A percentile compares a stretch with the other conserved stretches of the same genome.
Conservation (phyloP, 2,888 invertebrate species). For the Athalia cordata region DNA sequence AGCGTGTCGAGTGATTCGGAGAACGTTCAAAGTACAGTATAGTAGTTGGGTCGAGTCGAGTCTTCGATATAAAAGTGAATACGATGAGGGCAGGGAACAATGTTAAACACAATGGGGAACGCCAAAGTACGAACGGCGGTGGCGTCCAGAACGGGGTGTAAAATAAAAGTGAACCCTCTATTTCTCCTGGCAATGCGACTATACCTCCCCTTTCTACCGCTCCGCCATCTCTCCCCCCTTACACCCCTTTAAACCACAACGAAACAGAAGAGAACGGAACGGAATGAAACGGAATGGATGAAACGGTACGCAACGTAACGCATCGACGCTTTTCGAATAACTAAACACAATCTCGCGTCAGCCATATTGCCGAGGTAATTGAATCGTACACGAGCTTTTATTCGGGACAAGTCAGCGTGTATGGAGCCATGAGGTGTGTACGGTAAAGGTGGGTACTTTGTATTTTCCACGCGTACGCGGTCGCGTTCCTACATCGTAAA, state of each 20-base stretch:
- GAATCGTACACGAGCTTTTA: conserved; percentile 34
- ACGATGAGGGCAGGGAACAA: conserved; percentile 37
- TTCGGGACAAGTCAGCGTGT: conserved; percentile 21
- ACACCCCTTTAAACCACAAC: neutral
- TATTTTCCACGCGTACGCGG: conserved; percentile 27
- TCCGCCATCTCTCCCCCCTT: neutral
- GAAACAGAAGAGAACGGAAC: too few species aligned
- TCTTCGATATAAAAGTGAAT: conserved; percentile 19
- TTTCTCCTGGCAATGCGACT: too few species aligned
- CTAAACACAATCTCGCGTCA: conserved; percentile 34
- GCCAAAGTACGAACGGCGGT: conserved; percentile 21
- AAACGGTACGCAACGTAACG: neutral
- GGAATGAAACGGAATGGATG: too few species aligned
- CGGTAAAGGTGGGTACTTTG: conserved; percentile 2
- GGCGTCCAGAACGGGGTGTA: conserved; percentile 9
- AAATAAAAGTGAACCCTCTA: conserved; percentile 11
- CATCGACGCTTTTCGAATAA: conserved; percentile 40
- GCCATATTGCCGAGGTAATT: conserved; percentile 34
- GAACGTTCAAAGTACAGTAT: too few species aligned
- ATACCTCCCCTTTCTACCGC: neutral
- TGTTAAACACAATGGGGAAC: conserved; percentile 32
- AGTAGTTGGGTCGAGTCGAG: neutral
- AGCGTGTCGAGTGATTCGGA: neutral
- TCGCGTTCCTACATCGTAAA: neutral
- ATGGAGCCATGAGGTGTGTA: neutral